phyloP scores from a whole-genome alignment of 2,113 vertebrate genomes.

The Vidua macroura region DNA sequence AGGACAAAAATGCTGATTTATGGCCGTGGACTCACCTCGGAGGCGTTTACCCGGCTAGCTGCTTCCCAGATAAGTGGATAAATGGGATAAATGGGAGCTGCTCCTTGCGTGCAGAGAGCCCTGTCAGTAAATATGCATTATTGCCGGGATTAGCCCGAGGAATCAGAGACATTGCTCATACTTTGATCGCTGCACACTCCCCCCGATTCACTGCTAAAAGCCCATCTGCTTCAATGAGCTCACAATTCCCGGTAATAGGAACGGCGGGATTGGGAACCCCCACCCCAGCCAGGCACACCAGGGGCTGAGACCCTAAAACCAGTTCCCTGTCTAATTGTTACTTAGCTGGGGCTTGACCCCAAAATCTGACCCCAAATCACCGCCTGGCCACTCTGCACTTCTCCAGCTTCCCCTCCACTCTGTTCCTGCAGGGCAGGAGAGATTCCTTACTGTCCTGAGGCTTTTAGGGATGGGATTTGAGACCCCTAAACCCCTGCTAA shows the following conservation, averaged over 20 bases:
- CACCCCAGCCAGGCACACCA: fast-evolving
- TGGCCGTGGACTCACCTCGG: background rate
- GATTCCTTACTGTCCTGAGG: background rate
- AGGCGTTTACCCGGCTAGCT: background rate
- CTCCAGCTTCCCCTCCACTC: fast-evolving
- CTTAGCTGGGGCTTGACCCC: background rate
- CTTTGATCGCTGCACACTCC: background rate
- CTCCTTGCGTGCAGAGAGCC: background rate
- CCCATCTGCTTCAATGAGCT: background rate
- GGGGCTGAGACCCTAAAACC: background rate
- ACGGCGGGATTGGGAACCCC: fast-evolving
- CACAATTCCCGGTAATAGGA: background rate
- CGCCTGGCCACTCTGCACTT: background rate
- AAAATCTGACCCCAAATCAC: background rate
- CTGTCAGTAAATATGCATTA: conserved; percentile 54
- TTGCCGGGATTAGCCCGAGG: conserved; percentile 47
- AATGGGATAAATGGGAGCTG: conserved; percentile 35
- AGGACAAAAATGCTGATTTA: conserved; percentile 11
- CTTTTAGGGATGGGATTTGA: background rate
- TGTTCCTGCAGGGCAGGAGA: background rate
- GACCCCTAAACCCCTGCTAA: background rate
- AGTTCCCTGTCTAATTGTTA: fast-evolving
- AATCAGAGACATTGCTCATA: conserved; percentile 46
- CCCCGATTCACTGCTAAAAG: conserved; percentile 27
- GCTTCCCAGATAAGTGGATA: conserved; percentile 49